Base-by-base conservation (phyloP, 2,113 vertebrate species). In the Tretioscincus oriximinensis region DNA sequence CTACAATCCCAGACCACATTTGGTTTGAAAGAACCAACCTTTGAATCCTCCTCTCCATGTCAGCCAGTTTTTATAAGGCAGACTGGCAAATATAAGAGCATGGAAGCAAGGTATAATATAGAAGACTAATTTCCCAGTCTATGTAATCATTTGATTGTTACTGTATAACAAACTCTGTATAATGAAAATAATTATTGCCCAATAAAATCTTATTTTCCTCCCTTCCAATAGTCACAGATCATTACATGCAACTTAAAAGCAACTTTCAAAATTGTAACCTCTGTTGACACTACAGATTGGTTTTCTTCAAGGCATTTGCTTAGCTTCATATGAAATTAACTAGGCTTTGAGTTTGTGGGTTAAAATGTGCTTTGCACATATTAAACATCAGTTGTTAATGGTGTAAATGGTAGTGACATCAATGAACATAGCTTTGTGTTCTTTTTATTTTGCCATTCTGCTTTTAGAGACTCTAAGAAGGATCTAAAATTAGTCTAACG, bases 321-420 rank as follows among this genome's bases (percentile, higher is more conserved):
- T 76, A 69, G 66, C 35, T 45, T 63, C 21, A 31, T 61, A 60
- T 61, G 22, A 54, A 82, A 76, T 76, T 70, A 69, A 70, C 35
- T 70, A 73, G 78, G 45, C 21, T 76, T 49, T 76, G 54, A 54
- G 63, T 76, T 58, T 76, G 80, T 76, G 65, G 69, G 69, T 81
- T 76, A 69, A 82, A 82, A 70, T 49, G 45, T 76, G 29, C 24
- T 66, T 76, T 64, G 76, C 54, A 49, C 12, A 49, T 81, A 61
- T 76, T 68, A 76, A 76, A 75, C 24, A 61, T 21, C 21, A 76
- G 11, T 61, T 81, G 64, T 18, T 80, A 65, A 80, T 63, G 45
- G 28, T 70, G 69, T 65, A 73, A 80, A 80, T 80, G n/a, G 69
- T 73, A 60, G 60, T 73, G 78, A 73, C 78, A 73, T 65, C 41